These are phyloP conservation scores for Leucozona laternaria DNA, from an alignment of 2,888 invertebrate genomes.

Conservation along the genomic window DNA sequence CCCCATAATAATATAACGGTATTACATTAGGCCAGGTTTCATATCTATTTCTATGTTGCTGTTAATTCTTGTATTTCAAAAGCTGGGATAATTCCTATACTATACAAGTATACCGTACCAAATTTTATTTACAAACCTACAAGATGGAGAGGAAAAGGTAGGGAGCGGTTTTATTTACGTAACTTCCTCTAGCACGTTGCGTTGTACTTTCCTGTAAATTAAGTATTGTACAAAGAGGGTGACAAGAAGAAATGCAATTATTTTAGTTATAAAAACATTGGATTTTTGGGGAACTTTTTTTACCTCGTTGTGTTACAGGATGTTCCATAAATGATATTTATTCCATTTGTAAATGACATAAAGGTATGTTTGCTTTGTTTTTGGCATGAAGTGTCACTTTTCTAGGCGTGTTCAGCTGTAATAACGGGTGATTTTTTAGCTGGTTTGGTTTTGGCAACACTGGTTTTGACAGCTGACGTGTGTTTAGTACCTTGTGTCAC, in stretches of 20 bases:
- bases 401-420: no score
- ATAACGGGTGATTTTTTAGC: no score
- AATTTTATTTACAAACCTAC: constrained; percentile 13
- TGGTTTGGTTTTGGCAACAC: no score
- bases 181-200: constrained; percentile 39
- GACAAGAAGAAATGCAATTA: constrained; percentile 55
- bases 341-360: no score
- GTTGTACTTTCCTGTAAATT: background rate
- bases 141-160: background rate
- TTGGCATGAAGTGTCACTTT: no score
- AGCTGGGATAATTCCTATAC: constrained; percentile 11
- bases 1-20: constrained; percentile 49
- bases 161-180: constrained; percentile 61
- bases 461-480: no score
- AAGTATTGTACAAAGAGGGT: background rate
- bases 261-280: constrained; percentile 63
- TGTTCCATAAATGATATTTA: background rate
- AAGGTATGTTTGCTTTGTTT: no score
- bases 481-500: no score
- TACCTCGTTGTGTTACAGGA: background rate
- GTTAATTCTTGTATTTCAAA: constrained; percentile 25
- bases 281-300: constrained; percentile 13
- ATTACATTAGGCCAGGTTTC: constrained; percentile 43
- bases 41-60: constrained; percentile 9
- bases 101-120: background rate